Base-by-base conservation (phyloP, 2,888 invertebrate species). In the Andrena bicolor region DNA sequence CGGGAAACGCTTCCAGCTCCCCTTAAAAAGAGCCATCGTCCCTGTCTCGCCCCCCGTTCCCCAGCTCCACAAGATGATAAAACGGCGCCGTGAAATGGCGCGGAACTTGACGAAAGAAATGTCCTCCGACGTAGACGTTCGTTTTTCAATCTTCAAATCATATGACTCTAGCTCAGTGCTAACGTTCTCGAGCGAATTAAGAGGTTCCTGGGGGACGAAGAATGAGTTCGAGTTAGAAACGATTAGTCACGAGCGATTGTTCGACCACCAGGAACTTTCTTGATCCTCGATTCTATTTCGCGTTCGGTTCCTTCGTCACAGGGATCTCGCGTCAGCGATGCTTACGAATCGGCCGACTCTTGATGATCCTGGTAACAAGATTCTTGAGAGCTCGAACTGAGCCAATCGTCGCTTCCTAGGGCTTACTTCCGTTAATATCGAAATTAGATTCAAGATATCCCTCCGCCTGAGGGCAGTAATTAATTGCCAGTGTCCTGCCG, bases 301-400 rank as follows among this genome's bases (percentile, higher is more conserved):
- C 49, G 64, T 60, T 64, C 49, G 69, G 51, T 73, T 73, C 65
- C 53, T 49, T n/a, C 66, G 79, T 74, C 58, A 53, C 51, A 32
- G 16, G 66, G 65, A 80, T 49, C 69, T 80, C 73, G 72, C 58
- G 80, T 63, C 68, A 23, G 20, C 51, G 70, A 76, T 71, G 71
- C 70, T 76, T 48, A 60, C 56, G 79, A 77, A 80, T 86, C 77
- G 60, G 71, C 82, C 23, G 68, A 32, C 32, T n/a, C 74, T 66
- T 35, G 66, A 82, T 86, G 78, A 82, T 80, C 76, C 56, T 63
- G 48, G 64, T 69, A 82, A 82, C 77, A 77, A 80, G 74, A 63
- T 86, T 73, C 58, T 77, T 73, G 66, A 78, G 65, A 80, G 73
- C 76, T 80, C 71, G 61, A 63, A 63, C 63, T 68, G 66, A 80